Evolutionary conservation across 2,113 vertebrate genomes (phyloP), one percentile per base, ranked within the genome.

Genomic region (Salvator merianae): DNA sequence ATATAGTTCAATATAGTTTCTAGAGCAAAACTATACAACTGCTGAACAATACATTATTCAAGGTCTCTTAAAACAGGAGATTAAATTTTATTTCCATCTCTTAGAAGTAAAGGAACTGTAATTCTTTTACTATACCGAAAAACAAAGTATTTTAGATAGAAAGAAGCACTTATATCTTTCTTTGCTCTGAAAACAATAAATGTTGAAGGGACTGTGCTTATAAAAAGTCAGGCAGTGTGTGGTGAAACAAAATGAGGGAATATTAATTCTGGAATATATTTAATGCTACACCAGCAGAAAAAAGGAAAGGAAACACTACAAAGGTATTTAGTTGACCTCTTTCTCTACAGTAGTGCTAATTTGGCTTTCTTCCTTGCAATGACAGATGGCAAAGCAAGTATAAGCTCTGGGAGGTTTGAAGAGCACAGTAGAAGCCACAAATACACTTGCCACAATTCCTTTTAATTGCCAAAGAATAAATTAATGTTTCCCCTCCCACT

Each of bases 371-470:
- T 30, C 84, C 28, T 69, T 12, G 26, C 28, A 71, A 30, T 83
- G 72, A 55, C 43, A 36, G 24, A 32, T 93, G 65, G 71, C 72
- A 85, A 71, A 86, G 34, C 55, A 59, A 77, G 79, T 93, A 80
- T 77, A 90, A 88, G 69, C 0, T 0, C 59, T n/a, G 86, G 86
- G 87, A 86, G 65, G 85, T 83, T 53, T 43, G 85, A 79, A 88
- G 66, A 20, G 18, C 10, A 73, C 77, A 87, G 73, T 53, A 79
- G 55, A 30, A 86, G 72, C 79, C 88, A 89, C 86, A 79, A 62
- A 86, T 78, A 65, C 87, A 90, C 86, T 88, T 81, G 68, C 50
- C 24, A 63, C 28, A 14, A 88, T 70, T 85, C 78, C 79, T 65
- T n/a, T 65, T 88, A 75, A 0, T 22, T 72, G 50, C 7, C 34